A percentile compares a stretch with the other conserved stretches of the same genome.
These are phyloP conservation scores for Peromyscus nudipes DNA, from an alignment of 2,797 vertebrate genomes.

Conservation along the genomic window DNA sequence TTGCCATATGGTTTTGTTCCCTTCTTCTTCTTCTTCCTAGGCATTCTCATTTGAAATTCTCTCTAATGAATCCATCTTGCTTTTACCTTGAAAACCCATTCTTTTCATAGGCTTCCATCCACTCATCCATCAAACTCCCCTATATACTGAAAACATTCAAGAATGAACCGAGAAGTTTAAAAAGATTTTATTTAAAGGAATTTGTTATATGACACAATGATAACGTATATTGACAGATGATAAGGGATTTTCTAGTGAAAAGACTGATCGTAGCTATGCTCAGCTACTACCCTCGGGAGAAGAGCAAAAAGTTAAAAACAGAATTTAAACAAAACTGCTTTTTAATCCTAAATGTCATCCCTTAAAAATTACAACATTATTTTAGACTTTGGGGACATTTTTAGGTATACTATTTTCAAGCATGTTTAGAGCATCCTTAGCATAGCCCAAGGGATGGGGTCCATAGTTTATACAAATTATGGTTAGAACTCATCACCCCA, in stretches of 20 bases:
- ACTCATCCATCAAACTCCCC: constrained; percentile 40
- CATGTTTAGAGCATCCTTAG: background rate
- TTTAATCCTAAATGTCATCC: constrained; percentile 66
- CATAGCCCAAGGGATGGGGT: background rate
- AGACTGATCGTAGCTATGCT: background rate
- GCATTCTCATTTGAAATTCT: constrained; percentile 60
- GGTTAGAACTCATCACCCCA: background rate
- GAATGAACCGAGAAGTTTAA: constrained; percentile 54
- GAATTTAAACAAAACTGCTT: constrained; percentile 56
- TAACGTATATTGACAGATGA: constrained; percentile 40
- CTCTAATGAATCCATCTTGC: constrained; percentile 46
- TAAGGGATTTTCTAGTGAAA: constrained; percentile 62
- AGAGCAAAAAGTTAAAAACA: constrained; percentile 48
- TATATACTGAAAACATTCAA: constrained; percentile 38
- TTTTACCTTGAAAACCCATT: constrained; percentile 62
- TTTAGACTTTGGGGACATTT: constrained; percentile 27
- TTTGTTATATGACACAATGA: constrained; percentile 47
- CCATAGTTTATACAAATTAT: background rate
- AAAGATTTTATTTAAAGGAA: constrained; percentile 49
- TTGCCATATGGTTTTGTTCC: constrained; percentile 59
- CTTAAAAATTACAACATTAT: constrained; percentile 58
- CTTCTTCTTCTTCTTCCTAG: constrained; percentile 48
- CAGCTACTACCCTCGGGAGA: constrained; percentile 53
- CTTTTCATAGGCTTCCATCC: background rate
- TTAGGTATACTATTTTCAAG: constrained; percentile 26